Percentiles rank a stretch among this genome's conserved stretches.
phyloP scores from a whole-genome alignment of 2,113 vertebrate genomes.

The Chascanopsetta lugubris region DNA sequence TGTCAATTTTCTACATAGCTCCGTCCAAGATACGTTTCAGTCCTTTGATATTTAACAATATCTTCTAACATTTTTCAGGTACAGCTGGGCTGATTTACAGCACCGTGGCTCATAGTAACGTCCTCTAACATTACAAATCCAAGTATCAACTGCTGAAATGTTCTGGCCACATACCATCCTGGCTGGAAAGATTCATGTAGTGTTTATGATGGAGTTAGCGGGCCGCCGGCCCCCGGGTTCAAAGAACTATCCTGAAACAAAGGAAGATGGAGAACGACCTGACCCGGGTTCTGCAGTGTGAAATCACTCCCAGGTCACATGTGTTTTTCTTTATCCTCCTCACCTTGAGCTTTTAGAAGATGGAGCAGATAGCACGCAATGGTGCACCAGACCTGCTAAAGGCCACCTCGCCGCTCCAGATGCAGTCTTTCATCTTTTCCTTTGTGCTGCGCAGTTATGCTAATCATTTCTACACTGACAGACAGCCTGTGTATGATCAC shows the following conservation, averaged over 20 bases:
- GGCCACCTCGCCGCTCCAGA: slow-evolving; percentile 66
- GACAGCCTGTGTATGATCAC: slow-evolving; percentile 67
- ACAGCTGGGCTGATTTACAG: slow-evolving; percentile 27
- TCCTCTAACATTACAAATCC: slow-evolving; percentile 43
- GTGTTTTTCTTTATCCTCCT: slow-evolving; percentile 74
- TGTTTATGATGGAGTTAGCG: slow-evolving; percentile 70
- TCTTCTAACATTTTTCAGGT: background rate
- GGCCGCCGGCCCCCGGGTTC: slow-evolving; percentile 61
- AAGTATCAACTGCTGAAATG: slow-evolving; percentile 39
- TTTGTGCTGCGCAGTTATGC: slow-evolving; percentile 59
- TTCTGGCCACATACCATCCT: slow-evolving; percentile 53
- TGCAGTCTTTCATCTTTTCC: slow-evolving; percentile 72
- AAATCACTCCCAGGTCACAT: slow-evolving; percentile 78
- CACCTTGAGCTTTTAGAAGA: slow-evolving; percentile 74
- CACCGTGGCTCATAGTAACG: slow-evolving; percentile 26
- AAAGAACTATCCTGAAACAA: slow-evolving; percentile 62
- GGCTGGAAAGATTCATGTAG: slow-evolving; percentile 69
- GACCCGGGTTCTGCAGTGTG: slow-evolving; percentile 66
- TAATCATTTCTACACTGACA: slow-evolving; percentile 72
- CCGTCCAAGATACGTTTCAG: background rate
- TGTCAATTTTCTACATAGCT: too few relatives aligned
- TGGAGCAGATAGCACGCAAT: slow-evolving; percentile 65
- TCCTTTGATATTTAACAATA: background rate
- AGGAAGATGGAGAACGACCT: slow-evolving; percentile 68
- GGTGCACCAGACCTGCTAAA: slow-evolving; percentile 51